These are phyloP conservation scores for Ophion costatus DNA, from an alignment of 2,888 invertebrate species.

Conservation along the genomic window DNA sequence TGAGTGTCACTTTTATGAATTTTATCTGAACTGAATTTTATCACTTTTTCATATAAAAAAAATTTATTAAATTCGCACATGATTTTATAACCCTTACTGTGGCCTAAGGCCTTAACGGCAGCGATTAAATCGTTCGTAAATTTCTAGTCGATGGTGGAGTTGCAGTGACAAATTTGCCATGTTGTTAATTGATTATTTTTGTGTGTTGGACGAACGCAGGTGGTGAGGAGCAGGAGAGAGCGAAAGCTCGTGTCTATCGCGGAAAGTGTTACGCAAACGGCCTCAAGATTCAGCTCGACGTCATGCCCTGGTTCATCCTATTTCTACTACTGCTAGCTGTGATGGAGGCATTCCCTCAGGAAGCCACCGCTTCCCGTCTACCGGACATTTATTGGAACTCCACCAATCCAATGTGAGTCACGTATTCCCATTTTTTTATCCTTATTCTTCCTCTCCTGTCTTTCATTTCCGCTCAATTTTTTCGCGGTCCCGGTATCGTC, in stretches of 20 bases:
- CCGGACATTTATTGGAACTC: constrained; percentile 86
- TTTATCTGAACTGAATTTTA: too few species aligned
- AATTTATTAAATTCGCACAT: too few species aligned
- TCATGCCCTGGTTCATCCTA: constrained; percentile 85
- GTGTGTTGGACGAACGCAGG: constrained; percentile 67
- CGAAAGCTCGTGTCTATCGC: constrained; percentile 66
- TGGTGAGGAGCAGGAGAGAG: constrained; percentile 67
- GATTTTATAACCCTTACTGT: too few species aligned
- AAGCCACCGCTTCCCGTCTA: constrained; percentile 84
- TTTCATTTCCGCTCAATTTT: background rate
- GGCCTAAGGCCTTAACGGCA: too few species aligned
- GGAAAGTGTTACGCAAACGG: constrained; percentile 79
- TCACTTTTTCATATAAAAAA: too few species aligned
- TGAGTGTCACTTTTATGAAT: too few species aligned
- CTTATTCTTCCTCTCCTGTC: constrained; percentile 17
- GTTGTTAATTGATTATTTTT: constrained; percentile 7
- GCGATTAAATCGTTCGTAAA: background rate
- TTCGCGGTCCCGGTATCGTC: too few species aligned
- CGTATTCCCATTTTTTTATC: constrained; percentile 52
- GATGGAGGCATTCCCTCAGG: constrained; percentile 85
- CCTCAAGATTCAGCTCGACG: constrained; percentile 82
- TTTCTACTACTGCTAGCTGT: constrained; percentile 84
- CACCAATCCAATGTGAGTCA: constrained; percentile 85
- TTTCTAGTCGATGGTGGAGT: too few species aligned
- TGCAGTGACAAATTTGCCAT: too few species aligned